phyloP scores from a whole-genome alignment of 1,140 invertebrate species.

The Apis cerana region DNA sequence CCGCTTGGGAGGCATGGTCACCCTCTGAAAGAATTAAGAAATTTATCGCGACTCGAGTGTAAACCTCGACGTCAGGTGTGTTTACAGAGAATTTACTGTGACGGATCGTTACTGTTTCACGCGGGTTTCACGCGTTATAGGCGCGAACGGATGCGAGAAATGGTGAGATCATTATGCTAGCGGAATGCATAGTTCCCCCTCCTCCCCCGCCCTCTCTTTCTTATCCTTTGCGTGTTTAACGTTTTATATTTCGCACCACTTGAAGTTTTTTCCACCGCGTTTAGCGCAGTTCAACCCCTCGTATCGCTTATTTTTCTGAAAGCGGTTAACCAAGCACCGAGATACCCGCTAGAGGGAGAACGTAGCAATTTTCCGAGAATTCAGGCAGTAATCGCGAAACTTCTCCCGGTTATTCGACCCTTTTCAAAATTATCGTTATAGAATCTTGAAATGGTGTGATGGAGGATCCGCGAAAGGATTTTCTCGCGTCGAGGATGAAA shows the following conservation, averaged over 20 bases:
- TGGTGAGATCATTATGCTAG: constrained; percentile 28
- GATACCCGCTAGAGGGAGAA: background rate
- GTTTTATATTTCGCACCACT: constrained; percentile 21
- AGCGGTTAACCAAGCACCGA: constrained; percentile 4
- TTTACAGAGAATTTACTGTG: background rate
- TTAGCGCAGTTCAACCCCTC: background rate
- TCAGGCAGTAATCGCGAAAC: background rate
- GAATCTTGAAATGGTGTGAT: background rate
- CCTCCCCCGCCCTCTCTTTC: background rate
- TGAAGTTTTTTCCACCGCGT: background rate
- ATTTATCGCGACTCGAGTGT: constrained; percentile 27
- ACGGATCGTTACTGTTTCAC: background rate
- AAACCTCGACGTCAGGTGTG: background rate
- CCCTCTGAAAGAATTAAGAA: constrained; percentile 10
- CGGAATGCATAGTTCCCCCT: background rate
- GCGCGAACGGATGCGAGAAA: constrained; percentile 8
- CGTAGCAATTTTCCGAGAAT: background rate
- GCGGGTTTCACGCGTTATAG: background rate
- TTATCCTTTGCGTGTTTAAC: background rate
- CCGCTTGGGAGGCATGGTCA: background rate
- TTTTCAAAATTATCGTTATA: background rate
- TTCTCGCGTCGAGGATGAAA: background rate
- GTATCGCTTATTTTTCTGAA: background rate
- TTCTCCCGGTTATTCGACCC: background rate
- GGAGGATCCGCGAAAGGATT: background rate